Evolutionary conservation across 2,113 vertebrate genomes (phyloP), one percentile per base, ranked within the genome.

Genomic region (Saccopteryx bilineata): DNA sequence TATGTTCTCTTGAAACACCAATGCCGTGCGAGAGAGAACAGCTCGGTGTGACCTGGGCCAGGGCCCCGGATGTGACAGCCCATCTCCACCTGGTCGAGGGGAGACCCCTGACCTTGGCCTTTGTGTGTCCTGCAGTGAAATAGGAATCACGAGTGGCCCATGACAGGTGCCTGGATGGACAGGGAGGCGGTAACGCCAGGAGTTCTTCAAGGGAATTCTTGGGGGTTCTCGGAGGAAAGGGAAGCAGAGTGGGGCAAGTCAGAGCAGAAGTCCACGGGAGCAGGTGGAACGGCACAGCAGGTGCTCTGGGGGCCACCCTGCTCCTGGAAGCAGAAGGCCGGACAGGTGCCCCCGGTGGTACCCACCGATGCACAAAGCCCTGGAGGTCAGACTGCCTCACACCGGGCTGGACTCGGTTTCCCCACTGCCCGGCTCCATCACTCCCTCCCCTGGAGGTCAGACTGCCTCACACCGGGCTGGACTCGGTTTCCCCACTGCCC

Each of bases 261-360:
- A 54, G 72, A 61, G 11, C 13, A 15, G 50, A 78, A 1, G 8
- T 7, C 50, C 11, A 4, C 1, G 19, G 65, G 58, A 71, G 60
- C 54, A 61, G 18, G 9, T 8, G 11, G 9, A 60, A 48, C 46
- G 46, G 68, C 48, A 54, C 8, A 33, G 48, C 10, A 33, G 48
- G 11, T 15, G 1, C 61, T 80, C 31, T 23, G 15, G 18, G 18
- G 5, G 0, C 9, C 50, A 68, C 75, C 46, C 18, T 50, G 28
- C 12, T 46, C 31, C 39, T 14, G 10, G 82, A 82, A 33, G 17
- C 23, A 6, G 66, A 21, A 9, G 21, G 21, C 26, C 11, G 54
- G 31, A 14, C 52, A 5, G 1, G 1, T 33, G 7, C 24, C 31
- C 10, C 15, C 9, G 3, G 1, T 13, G 28, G 21, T 9, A 0